Evolutionary conservation across 2,797 vertebrate genomes (phyloP).

Genomic region (Acridotheres tristis): DNA sequence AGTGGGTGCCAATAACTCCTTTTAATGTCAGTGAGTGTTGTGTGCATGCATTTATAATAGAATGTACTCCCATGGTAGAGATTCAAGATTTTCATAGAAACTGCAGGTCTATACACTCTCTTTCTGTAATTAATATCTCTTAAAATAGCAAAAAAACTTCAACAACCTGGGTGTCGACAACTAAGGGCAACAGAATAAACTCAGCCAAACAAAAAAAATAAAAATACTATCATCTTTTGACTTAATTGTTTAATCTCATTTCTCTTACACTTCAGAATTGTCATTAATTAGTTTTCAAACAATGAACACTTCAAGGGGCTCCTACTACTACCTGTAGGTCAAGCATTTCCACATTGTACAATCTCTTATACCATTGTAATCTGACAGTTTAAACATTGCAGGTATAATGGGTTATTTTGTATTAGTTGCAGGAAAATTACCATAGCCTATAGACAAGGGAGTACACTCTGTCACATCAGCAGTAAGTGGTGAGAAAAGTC

Average conservation of each 20-base stretch:
- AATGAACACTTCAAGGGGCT: not conserved
- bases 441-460: not conserved
- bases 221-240: not conserved
- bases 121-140: constrained; percentile 26
- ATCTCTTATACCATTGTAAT: not conserved
- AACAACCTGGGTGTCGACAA: not conserved
- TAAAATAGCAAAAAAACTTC: not conserved
- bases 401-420: not conserved
- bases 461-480: not conserved
- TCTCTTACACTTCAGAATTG: not conserved
- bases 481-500: not conserved
- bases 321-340: not conserved
- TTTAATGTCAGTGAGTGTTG: not conserved
- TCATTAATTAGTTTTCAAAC: not conserved
- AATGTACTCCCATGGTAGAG: not conserved
- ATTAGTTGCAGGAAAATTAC: not conserved
- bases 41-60: not conserved
- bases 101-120: not conserved
- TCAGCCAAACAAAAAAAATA: not conserved
- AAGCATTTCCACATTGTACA: not conserved
- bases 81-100: constrained; percentile 15
- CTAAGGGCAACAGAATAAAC: not conserved
- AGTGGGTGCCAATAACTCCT: not conserved
- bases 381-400: not conserved
- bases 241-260: not conserved